Base-by-base conservation (phyloP, 2,797 vertebrate genomes). In the Arremon aurantiirostris region DNA sequence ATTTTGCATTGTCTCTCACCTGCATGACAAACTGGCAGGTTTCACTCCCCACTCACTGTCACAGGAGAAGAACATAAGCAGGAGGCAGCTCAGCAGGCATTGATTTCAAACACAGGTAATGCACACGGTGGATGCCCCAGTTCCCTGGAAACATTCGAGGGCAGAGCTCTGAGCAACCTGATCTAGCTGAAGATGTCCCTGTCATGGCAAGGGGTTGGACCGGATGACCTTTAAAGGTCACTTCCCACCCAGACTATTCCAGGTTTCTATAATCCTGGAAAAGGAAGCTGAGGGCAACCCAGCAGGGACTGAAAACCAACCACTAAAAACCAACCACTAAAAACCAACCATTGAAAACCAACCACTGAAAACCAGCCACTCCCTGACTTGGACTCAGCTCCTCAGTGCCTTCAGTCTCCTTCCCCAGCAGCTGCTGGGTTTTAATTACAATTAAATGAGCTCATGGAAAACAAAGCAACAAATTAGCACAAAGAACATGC, bases 391-490 rank as follows among this genome's bases (percentile, higher is more conserved):
- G 2, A 3, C 91, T 90, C 55, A 4, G 68, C 46, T 47, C 70
- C 59, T 50, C 1, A 0, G 77, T 0, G 23, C 93, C 86, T 81
- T 49, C 53, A 35, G 7, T 52, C 81, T 73, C 73, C 83, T 90
- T 98, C 98, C 98, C 97, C 55, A 71, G 97, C 84, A 97, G 98
- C 96, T 94, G 96, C 97, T 97, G 95, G 97, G 97, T 98, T 98
- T 98, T 98, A 98, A 99, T 99, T 98, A 98, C 98, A 98, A 98
- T 98, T 98, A 92, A 98, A 98, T 97, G 96, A 97, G 98, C 98
- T 98, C 97, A 95, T 84, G 97, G 98, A 98, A 98, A 98, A 98
- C 95, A 97, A 95, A 97, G 86, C 66, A 93, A 83, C 89, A 90
- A 89, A 94, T 96, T 65, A 93, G 73, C 73, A 46, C 39, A 32